These are phyloP conservation scores for Numida meleagris DNA, from an alignment of 2,113 vertebrate genomes.

Conservation along the genomic window DNA sequence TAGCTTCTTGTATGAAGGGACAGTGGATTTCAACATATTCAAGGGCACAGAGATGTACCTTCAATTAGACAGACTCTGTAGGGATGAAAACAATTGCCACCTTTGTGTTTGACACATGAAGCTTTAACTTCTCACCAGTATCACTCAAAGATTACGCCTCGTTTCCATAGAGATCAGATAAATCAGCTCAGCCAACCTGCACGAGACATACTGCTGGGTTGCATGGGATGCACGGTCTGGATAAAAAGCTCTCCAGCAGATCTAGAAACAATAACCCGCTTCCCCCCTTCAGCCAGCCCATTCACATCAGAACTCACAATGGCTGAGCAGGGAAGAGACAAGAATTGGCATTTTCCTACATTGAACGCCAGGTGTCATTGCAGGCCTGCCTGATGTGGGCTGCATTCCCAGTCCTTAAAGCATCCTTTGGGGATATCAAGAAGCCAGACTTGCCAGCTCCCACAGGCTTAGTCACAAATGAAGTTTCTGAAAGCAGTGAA, in stretches of 20 bases:
- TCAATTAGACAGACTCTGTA: not conserved
- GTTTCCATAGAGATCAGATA: not conserved
- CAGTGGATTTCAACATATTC: not conserved
- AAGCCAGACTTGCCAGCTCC: too few species aligned
- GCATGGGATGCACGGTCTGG: fast-evolving
- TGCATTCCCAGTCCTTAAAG: fast-evolving
- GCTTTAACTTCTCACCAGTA: not conserved
- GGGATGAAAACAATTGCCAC: not conserved
- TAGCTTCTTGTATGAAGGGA: not conserved
- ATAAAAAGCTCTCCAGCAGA: not conserved
- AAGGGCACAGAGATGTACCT: not conserved
- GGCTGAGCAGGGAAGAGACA: not conserved
- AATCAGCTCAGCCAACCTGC: not conserved
- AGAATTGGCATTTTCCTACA: fast-evolving
- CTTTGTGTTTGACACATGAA: not conserved
- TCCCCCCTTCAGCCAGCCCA: not conserved
- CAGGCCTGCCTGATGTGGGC: not conserved
- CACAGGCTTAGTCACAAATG: not conserved
- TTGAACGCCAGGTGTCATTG: not conserved
- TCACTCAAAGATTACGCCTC: not conserved
- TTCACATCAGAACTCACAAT: not conserved
- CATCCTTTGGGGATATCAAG: not conserved
- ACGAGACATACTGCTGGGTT: not conserved
- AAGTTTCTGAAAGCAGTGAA: not conserved
- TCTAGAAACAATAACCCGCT: not conserved